Conservation (phyloP, 2,888 invertebrate genomes). For the Pyrrhosoma nymphula region DNA sequence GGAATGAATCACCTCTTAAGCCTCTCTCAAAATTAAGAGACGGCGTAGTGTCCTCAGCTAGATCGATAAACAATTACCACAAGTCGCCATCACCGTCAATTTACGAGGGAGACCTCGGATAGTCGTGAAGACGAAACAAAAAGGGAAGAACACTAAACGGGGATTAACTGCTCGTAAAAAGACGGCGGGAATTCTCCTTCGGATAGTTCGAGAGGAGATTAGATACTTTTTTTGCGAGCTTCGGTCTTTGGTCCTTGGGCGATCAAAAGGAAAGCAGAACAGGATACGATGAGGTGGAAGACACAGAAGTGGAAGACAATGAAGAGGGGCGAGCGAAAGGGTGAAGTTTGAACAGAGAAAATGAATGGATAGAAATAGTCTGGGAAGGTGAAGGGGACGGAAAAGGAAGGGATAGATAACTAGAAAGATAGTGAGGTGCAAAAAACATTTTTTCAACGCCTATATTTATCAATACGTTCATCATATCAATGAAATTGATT, state of each 20-base stretch:
- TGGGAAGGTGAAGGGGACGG: too few relatives aligned
- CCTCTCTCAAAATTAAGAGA: background rate
- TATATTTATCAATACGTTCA: too few relatives aligned
- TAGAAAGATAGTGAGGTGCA: too few relatives aligned
- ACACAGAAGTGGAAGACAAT: too few relatives aligned
- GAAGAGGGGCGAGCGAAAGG: too few relatives aligned
- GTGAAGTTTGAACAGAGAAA: background rate
- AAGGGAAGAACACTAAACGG: constrained; percentile 5
- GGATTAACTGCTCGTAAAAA: constrained; percentile 40
- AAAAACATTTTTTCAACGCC: too few relatives aligned
- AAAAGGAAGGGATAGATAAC: too few relatives aligned
- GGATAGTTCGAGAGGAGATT: background rate
- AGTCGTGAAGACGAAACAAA: background rate
- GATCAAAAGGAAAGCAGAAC: too few relatives aligned
- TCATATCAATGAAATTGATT: too few relatives aligned
- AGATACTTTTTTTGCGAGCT: background rate
- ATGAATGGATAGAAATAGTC: background rate
- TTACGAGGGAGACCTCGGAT: background rate
- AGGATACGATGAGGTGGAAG: background rate
- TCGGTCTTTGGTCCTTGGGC: background rate
- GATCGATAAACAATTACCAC: constrained; percentile 43
- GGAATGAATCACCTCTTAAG: background rate
- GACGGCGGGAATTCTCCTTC: background rate
- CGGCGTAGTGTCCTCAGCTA: background rate
- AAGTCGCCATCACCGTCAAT: background rate